A percentile compares a stretch with the other conserved stretches of the same genome.
phyloP scores from a whole-genome alignment of 2,888 invertebrate genomes.

The Hypolimnas misippus region DNA sequence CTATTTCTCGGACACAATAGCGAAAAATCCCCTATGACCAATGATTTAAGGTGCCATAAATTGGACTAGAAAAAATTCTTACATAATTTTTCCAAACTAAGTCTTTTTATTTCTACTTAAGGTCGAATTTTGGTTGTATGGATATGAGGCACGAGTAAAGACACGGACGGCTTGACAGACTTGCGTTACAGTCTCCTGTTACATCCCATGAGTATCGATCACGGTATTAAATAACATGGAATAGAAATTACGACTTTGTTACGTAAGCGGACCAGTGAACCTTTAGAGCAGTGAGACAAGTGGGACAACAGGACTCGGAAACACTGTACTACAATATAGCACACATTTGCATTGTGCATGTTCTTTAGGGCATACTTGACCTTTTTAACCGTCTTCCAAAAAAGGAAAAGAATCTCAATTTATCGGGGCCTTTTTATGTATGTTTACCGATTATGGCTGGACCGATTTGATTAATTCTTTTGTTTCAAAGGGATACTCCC shows the following conservation, averaged over 20 bases:
- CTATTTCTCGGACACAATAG: conserved; percentile 1
- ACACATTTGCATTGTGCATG: not conserved
- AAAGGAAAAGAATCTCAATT: too few relatives aligned
- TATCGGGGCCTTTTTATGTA: too few relatives aligned
- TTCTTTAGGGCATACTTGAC: not conserved
- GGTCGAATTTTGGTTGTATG: conserved; percentile 29
- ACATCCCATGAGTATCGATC: conserved; percentile 75
- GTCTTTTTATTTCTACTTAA: conserved; percentile 3
- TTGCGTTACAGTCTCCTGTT: conserved; percentile 61
- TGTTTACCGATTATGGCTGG: too few relatives aligned
- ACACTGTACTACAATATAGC: not conserved
- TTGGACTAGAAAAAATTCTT: conserved; percentile 11
- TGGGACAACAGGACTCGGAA: not conserved
- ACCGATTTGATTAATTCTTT: too few relatives aligned
- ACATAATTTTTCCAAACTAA: not conserved
- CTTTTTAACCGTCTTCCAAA: too few relatives aligned
- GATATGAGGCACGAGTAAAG: conserved; percentile 39
- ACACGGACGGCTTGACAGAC: conserved; percentile 59
- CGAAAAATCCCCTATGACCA: conserved; percentile 21
- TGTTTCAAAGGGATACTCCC: too few relatives aligned
- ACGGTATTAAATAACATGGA: conserved; percentile 61
- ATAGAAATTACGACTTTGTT: conserved; percentile 41
- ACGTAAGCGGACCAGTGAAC: conserved; percentile 21
- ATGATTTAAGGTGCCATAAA: conserved; percentile 20
- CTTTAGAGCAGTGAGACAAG: not conserved